These are phyloP conservation scores for Anastatus disparis DNA, from an alignment of 1,140 invertebrate species.

Conservation along the genomic window DNA sequence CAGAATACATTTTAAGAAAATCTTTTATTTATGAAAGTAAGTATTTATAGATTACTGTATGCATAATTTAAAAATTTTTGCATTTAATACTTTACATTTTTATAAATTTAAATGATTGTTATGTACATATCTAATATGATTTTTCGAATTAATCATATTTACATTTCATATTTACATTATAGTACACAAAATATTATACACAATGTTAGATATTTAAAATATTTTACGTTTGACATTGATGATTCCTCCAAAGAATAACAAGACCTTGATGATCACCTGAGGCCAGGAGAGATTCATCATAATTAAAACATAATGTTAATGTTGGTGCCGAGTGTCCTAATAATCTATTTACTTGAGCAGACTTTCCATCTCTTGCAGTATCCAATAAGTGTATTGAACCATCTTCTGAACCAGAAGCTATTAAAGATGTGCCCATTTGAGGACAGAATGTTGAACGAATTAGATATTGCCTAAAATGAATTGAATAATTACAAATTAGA, in stretches of 20 bases:
- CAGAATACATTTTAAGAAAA: too few species aligned
- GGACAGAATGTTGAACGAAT: constrained; percentile 87
- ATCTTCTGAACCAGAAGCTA: constrained; percentile 88
- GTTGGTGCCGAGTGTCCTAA: constrained; percentile 86
- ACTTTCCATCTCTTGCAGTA: constrained; percentile 76
- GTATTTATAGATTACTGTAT: too few species aligned
- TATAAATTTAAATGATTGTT: too few species aligned
- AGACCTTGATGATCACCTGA: constrained; percentile 86
- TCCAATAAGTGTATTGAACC: constrained; percentile 87
- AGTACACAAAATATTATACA: background rate
- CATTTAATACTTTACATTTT: too few species aligned
- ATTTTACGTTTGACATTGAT: constrained; percentile 33
- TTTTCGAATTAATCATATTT: too few species aligned
- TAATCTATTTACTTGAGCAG: constrained; percentile 83
- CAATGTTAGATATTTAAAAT: constrained; percentile 7
- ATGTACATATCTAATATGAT: too few species aligned
- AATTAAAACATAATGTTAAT: constrained; percentile 87
- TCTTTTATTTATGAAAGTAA: too few species aligned
- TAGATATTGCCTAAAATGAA: constrained; percentile 60
- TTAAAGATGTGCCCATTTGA: constrained; percentile 63
- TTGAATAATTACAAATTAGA: background rate
- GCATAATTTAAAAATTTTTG: too few species aligned
- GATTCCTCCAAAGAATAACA: constrained; percentile 85
- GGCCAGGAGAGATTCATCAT: constrained; percentile 88
- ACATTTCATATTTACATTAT: background rate